Evolutionary conservation across 2,888 invertebrate genomes (phyloP).

Genomic region (Drosophila cyrtoloma): DNA sequence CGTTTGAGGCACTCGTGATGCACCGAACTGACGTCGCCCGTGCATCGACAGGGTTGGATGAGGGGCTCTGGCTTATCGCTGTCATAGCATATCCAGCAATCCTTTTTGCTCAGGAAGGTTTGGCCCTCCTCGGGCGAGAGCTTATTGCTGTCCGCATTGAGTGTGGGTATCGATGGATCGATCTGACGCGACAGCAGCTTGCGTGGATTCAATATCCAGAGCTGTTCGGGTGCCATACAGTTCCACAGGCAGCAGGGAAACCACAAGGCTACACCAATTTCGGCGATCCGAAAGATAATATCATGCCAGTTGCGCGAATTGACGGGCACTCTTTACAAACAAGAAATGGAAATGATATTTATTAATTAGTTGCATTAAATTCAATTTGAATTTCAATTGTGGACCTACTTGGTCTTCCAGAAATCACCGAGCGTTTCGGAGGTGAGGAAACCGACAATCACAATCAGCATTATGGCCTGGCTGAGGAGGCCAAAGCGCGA

Average conservation of each 20-base stretch:
- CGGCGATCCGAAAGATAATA: conserved; percentile 94
- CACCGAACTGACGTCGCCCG: conserved; percentile 96
- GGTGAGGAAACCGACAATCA: conserved; percentile 94
- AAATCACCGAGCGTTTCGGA: conserved; percentile 96
- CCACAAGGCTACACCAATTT: conserved; percentile 97
- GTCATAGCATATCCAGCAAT: conserved; percentile 98
- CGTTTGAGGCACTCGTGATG: conserved; percentile 95
- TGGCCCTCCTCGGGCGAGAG: conserved; percentile 86
- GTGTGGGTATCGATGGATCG: conserved; percentile 86
- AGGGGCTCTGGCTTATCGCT: conserved; percentile 91
- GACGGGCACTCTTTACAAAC: conserved; percentile 90
- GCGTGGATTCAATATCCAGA: conserved; percentile 97
- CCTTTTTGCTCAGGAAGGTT: conserved; percentile 87
- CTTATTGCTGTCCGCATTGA: conserved; percentile 83
- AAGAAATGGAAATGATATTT: not conserved
- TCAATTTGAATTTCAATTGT: not conserved
- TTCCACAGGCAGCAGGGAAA: conserved; percentile 98
- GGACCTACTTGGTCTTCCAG: conserved; percentile 95
- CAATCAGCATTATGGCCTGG: conserved; percentile 95
- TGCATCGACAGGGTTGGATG: conserved; percentile 95
- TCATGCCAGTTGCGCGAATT: conserved; percentile 97
- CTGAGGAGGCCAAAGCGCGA: conserved; percentile 94
- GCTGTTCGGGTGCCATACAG: conserved; percentile 96
- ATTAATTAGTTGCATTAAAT: not conserved
- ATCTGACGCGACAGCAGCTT: conserved; percentile 91